Conservation (phyloP, 2,113 vertebrate species). For the Chrysemys picta region DNA sequence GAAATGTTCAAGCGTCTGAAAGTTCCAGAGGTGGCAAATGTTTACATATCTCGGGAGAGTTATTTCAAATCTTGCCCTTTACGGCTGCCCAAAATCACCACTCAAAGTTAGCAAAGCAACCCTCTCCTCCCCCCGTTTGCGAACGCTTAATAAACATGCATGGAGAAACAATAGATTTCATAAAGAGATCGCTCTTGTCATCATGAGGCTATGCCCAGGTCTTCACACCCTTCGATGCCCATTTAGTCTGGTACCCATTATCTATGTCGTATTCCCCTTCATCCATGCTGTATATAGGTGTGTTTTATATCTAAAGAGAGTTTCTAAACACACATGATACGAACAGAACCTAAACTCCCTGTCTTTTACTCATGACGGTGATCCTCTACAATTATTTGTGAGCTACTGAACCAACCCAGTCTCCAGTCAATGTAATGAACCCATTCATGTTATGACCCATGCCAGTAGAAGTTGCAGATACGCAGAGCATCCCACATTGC, state of each 20-base stretch:
- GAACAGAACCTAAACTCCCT: neutral
- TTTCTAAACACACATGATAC: neutral
- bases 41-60: constrained; percentile 1
- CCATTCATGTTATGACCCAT: neutral
- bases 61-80: constrained; percentile 30
- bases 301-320: neutral
- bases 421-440: constrained; percentile 10
- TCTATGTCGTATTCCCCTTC: neutral
- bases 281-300: neutral
- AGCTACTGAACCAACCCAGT: constrained; percentile 28
- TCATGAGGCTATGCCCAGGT: neutral
- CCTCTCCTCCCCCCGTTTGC: neutral
- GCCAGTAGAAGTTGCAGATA: neutral
- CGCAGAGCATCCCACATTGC: rapidly evolving
- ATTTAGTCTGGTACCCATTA: constrained; percentile 19
- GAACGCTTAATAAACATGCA: constrained; percentile 44
- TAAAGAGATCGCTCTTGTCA: neutral
- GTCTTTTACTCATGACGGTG: constrained; percentile 10
- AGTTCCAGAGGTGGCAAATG: constrained; percentile 30
- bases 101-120: constrained; percentile 33
- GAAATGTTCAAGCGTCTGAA: neutral
- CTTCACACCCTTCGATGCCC: constrained; percentile 21
- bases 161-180: constrained; percentile 9
- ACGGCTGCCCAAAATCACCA: constrained; percentile 33
- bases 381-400: constrained; percentile 35